Conservation (phyloP, 1,140 invertebrate species). For the Rhynchophorus ferrugineus region DNA sequence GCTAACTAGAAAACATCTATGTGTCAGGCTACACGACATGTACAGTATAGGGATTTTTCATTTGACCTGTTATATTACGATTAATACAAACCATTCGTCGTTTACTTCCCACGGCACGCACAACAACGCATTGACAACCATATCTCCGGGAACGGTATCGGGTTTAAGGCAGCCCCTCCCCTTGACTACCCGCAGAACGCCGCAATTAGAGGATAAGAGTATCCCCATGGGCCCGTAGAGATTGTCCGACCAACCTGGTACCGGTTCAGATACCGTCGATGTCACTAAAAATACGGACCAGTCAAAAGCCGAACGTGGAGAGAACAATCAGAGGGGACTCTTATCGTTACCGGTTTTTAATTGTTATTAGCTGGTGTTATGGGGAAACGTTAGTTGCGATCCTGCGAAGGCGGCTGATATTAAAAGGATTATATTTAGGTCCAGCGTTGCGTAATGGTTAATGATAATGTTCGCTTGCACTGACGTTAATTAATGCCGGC, state of each 20-base stretch:
- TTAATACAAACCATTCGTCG: slow-evolving; percentile 18
- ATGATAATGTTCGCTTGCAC: too few relatives aligned
- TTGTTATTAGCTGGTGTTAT: slow-evolving; percentile 26
- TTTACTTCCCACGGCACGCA: slow-evolving; percentile 62
- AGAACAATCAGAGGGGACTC: too few relatives aligned
- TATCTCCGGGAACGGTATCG: slow-evolving; percentile 77
- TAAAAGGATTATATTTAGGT: too few relatives aligned
- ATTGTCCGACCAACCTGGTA: slow-evolving; percentile 88
- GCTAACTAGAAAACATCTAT: too few relatives aligned
- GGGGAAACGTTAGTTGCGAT: too few relatives aligned
- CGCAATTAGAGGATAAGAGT: slow-evolving; percentile 71
- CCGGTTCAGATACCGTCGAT: slow-evolving; percentile 60
- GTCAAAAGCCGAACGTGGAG: not conserved
- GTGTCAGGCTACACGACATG: too few relatives aligned
- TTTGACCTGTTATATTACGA: not conserved
- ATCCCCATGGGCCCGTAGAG: slow-evolving; percentile 85
- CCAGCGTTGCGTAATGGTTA: too few relatives aligned
- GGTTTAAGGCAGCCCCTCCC: slow-evolving; percentile 50
- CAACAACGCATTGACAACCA: slow-evolving; percentile 71
- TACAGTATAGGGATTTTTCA: too few relatives aligned
- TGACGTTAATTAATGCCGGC: too few relatives aligned
- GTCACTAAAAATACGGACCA: slow-evolving; percentile 48
- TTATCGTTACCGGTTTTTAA: not conserved
- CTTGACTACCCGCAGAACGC: slow-evolving; percentile 64
- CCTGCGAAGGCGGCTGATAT: too few relatives aligned